Evolutionary conservation across 2,797 vertebrate genomes (phyloP).

Genomic region (Girardinus metallicus): DNA sequence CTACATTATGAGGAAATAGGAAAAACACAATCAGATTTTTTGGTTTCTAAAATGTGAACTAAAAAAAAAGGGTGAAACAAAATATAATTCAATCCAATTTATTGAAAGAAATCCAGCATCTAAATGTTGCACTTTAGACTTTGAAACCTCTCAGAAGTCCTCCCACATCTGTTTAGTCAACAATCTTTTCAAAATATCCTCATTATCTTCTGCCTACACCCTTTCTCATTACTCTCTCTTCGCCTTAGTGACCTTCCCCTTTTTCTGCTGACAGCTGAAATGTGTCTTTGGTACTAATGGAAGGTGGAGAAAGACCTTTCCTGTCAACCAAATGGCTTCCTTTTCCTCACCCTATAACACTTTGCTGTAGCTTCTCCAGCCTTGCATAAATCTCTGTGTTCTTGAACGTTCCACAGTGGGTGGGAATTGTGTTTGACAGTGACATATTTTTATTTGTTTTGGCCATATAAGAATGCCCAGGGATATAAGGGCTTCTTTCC

Average conservation of each 20-base stretch:
- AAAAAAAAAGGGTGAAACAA: neutral
- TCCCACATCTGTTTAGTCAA: conserved; percentile 10
- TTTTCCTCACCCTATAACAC: conserved; percentile 74
- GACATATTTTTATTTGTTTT: conserved; percentile 1
- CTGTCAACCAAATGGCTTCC: conserved; percentile 83
- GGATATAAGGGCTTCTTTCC: neutral
- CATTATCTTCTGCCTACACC: conserved; percentile 18
- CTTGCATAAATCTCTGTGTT: conserved; percentile 28
- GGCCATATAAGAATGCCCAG: neutral
- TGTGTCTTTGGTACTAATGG: conserved; percentile 69
- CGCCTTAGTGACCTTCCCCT: conserved; percentile 41
- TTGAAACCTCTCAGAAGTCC: neutral
- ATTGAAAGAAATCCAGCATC: neutral
- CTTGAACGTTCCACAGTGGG: neutral
- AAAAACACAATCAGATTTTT: neutral
- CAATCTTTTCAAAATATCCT: conserved; percentile 14
- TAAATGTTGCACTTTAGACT: neutral
- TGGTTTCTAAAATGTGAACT: neutral
- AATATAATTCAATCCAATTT: neutral
- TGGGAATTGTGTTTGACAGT: neutral
- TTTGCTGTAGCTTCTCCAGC: conserved; percentile 36
- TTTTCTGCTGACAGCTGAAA: conserved; percentile 77
- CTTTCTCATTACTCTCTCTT: conserved; percentile 26
- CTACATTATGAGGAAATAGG: conserved; percentile 65
- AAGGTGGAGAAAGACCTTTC: conserved; percentile 84